A percentile compares a stretch with the other conserved stretches of the same genome.
phyloP scores from a whole-genome alignment of 2,888 invertebrate species.

The Muschampia plurimacula region DNA sequence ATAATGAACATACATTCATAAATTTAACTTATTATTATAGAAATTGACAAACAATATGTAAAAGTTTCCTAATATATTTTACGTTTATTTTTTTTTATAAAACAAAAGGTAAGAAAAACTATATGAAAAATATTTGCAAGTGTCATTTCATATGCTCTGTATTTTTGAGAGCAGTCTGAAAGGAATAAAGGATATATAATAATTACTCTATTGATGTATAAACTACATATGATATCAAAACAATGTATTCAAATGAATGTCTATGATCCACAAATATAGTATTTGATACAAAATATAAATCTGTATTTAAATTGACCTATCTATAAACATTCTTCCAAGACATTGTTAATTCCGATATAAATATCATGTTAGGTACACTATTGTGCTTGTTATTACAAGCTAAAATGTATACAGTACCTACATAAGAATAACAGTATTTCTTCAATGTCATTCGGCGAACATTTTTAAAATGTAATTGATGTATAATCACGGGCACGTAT shows the following conservation, averaged over 20 bases:
- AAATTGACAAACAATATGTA: not conserved
- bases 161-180: not conserved
- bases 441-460: not conserved
- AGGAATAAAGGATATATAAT: not conserved
- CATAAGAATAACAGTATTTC: not conserved
- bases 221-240: not conserved
- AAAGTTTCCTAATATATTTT: not conserved
- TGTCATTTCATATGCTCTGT: not conserved
- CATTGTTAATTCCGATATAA: not conserved
- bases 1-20: too few species aligned
- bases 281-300: constrained; percentile 4
- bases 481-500: not conserved
- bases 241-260: not conserved
- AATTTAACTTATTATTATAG: not conserved
- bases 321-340: not conserved
- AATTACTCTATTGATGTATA: not conserved
- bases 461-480: not conserved
- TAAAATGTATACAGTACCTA: not conserved
- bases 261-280: not conserved
- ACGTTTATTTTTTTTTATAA: too few species aligned
- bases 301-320: constrained; percentile 5
- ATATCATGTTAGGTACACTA: too few species aligned
- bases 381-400: not conserved
- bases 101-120: not conserved
- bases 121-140: not conserved